These are phyloP conservation scores for Podiceps cristatus DNA, from an alignment of 2,113 vertebrate genomes.

Conservation along the genomic window DNA sequence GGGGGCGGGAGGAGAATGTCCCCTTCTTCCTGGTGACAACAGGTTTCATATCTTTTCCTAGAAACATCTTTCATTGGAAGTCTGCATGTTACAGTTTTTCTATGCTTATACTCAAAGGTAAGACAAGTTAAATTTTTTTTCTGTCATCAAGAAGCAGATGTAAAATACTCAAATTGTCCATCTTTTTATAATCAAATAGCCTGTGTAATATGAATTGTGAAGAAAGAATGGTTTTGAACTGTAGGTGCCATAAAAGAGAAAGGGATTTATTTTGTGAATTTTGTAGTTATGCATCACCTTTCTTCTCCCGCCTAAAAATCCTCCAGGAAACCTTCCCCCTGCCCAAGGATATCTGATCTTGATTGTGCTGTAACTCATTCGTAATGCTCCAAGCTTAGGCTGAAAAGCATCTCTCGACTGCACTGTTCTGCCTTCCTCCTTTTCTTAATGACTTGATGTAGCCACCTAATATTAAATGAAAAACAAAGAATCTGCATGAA, in stretches of 20 bases:
- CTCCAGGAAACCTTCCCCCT: not conserved
- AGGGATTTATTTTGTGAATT: not conserved
- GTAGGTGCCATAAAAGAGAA: not conserved
- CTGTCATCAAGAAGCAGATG: not conserved
- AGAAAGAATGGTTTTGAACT: not conserved
- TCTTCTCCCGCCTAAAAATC: not conserved
- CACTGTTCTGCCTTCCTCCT: not conserved
- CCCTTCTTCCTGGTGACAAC: not conserved
- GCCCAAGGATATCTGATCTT: not conserved
- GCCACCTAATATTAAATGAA: not conserved
- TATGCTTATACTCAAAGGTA: constrained; percentile 98
- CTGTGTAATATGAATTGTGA: not conserved
- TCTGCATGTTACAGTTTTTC: constrained; percentile 99
- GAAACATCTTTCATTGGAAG: constrained; percentile 98
- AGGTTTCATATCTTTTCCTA: constrained; percentile 69
- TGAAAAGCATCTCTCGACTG: not conserved
- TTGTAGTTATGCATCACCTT: not conserved
- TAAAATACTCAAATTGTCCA: not conserved
- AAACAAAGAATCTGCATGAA: not conserved
- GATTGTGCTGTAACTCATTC: not conserved
- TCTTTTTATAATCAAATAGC: not conserved
- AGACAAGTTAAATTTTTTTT: constrained; percentile 50
- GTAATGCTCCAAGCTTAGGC: not conserved
- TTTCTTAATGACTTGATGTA: not conserved
- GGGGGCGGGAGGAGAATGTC: no score